Conservation (phyloP, 2,797 vertebrate genomes). For the Myripristis murdjan region DNA sequence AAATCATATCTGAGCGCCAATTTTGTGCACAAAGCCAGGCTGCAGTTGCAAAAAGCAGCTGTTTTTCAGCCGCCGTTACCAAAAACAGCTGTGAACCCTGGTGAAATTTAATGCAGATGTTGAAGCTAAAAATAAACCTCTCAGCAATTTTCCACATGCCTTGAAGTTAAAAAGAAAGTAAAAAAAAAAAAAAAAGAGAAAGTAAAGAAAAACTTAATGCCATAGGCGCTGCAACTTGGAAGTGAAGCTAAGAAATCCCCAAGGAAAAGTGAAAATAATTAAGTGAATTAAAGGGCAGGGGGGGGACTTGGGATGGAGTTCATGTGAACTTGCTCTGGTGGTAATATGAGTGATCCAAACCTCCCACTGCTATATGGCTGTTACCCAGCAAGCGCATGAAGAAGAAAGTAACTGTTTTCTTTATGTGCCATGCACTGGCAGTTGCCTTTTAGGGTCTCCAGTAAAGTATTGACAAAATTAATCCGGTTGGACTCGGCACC, state of each 20-base stretch:
- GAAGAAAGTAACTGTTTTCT: conserved; percentile 64
- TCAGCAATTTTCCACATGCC: conserved; percentile 46
- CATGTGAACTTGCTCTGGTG: conserved; percentile 60
- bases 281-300: conserved; percentile 53
- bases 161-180: conserved; percentile 44
- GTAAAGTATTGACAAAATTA: conserved; percentile 73
- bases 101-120: conserved; percentile 71
- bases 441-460: conserved; percentile 63
- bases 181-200: conserved; percentile 32
- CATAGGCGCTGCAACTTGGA: conserved; percentile 35
- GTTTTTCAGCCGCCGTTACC: conserved; percentile 52
- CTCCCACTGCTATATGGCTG: conserved; percentile 84
- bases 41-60: conserved; percentile 57
- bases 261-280: conserved; percentile 51
- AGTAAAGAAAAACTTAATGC: too few relatives aligned
- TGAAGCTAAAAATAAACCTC: conserved; percentile 74
- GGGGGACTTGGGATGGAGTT: conserved; percentile 36
- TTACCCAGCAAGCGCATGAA: conserved; percentile 74
- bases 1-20: conserved; percentile 39
- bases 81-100: conserved; percentile 66
- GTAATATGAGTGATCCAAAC: conserved; percentile 82
- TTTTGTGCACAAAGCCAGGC: conserved; percentile 30
- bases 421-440: conserved; percentile 78
- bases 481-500: conserved; percentile 74
- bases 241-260: conserved; percentile 29